Conservation (phyloP, 2,113 vertebrate genomes). For the Vanacampus margaritifer region DNA sequence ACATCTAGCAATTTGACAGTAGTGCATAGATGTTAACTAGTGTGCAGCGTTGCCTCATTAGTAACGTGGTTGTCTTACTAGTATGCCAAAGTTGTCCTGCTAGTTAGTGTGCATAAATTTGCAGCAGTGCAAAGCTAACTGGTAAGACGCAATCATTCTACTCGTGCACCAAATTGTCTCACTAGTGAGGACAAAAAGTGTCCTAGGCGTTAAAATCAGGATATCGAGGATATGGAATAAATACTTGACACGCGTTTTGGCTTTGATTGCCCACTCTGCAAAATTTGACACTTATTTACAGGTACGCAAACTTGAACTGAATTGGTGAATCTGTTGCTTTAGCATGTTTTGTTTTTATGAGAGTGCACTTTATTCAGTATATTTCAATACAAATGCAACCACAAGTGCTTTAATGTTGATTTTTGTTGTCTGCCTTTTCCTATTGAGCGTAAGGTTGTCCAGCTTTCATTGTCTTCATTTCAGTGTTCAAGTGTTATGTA, state of each 20-base stretch:
- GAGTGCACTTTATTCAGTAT: constrained; percentile 57
- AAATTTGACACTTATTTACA: constrained; percentile 30
- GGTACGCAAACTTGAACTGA: constrained; percentile 50
- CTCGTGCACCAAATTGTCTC: neutral
- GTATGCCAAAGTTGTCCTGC: no score
- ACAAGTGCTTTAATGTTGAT: constrained; percentile 66
- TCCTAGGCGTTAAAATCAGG: neutral
- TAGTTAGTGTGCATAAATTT: no score
- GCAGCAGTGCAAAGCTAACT: neutral
- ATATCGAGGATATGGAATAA: neutral
- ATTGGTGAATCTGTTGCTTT: constrained; percentile 24
- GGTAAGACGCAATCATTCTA: no score
- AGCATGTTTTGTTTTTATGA: constrained; percentile 28
- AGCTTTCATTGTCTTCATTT: constrained; percentile 12
- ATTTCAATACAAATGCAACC: constrained; percentile 48
- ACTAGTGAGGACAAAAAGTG: neutral
- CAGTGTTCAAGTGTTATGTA: constrained; percentile 20
- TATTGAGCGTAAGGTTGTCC: neutral
- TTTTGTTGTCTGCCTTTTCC: constrained; percentile 2
- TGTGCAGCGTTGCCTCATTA: no score
- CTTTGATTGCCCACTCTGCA: neutral
- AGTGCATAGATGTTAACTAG: no score
- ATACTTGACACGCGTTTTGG: neutral
- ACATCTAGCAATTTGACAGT: no score
- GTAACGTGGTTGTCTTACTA: no score